phyloP scores from a whole-genome alignment of 2,113 vertebrate species.

The Xenotilapia longispinis region DNA sequence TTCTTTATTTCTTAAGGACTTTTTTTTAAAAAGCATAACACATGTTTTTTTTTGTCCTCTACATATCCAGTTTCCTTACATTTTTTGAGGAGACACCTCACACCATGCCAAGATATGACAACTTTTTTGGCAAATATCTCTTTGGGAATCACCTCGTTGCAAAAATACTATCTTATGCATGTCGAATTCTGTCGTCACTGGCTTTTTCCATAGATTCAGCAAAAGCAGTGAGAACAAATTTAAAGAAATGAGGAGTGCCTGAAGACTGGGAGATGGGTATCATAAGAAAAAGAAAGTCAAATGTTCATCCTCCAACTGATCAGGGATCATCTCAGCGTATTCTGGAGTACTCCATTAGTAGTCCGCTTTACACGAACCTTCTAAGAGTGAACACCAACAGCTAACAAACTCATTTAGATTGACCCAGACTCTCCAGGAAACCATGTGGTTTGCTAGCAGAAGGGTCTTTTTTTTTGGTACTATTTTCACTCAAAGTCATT shows the following conservation, averaged over 20 bases:
- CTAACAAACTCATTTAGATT: background rate
- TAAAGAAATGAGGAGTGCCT: background rate
- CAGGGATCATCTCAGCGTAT: background rate
- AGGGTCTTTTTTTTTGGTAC: background rate
- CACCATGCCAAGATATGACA: background rate
- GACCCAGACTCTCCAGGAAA: slow-evolving; percentile 7
- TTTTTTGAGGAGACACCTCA: background rate
- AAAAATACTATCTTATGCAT: background rate
- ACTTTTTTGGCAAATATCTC: background rate
- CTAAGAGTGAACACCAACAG: background rate
- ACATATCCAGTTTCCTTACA: background rate
- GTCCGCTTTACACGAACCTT: background rate
- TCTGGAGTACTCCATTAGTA: background rate
- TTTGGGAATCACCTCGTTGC: background rate
- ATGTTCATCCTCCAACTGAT: background rate
- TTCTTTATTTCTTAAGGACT: background rate
- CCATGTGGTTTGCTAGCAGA: background rate
- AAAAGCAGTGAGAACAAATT: background rate
- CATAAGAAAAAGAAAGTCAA: background rate
- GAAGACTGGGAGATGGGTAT: background rate
- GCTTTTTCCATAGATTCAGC: background rate
- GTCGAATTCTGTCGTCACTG: background rate
- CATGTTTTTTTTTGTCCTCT: background rate
- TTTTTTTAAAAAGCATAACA: background rate
- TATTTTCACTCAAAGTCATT: background rate